Evolutionary conservation across 2,888 invertebrate genomes (phyloP).

Genomic region (Phorcus lineatus): DNA sequence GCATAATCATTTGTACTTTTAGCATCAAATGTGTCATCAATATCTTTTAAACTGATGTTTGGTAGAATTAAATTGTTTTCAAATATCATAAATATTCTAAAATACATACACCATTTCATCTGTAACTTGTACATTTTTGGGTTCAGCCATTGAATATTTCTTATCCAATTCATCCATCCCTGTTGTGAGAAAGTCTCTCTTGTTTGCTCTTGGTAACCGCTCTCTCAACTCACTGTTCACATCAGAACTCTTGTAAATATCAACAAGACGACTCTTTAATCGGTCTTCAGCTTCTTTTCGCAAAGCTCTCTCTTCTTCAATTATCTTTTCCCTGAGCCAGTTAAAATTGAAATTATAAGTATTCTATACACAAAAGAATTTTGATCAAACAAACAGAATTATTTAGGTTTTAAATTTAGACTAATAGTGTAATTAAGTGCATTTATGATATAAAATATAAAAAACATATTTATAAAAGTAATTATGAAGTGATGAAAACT

Average conservation of each 20-base stretch:
- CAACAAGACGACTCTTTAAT: constrained; percentile 57
- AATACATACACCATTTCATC: not conserved
- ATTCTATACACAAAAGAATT: too few species aligned
- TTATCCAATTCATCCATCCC: not conserved
- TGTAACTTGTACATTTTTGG: not conserved
- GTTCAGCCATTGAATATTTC: not conserved
- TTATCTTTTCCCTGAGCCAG: constrained; percentile 53
- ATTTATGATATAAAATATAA: too few species aligned
- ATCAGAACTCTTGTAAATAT: constrained; percentile 67
- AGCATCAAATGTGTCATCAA: too few species aligned
- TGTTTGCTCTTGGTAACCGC: constrained; percentile 67
- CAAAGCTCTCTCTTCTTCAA: constrained; percentile 55
- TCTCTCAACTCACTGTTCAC: constrained; percentile 68
- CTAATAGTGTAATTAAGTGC: too few species aligned
- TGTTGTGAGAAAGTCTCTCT: constrained; percentile 49
- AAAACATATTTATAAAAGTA: too few species aligned
- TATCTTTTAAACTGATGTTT: too few species aligned
- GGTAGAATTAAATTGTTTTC: too few species aligned
- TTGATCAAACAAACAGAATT: too few species aligned
- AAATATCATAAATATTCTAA: too few species aligned
- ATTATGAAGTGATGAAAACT: too few species aligned
- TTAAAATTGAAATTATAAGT: not conserved
- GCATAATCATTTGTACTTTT: too few species aligned
- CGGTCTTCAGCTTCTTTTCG: constrained; percentile 55
- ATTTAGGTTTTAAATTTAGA: too few species aligned